phyloP scores from a whole-genome alignment of 2,888 invertebrate species.

The Microdon myrmicae region DNA sequence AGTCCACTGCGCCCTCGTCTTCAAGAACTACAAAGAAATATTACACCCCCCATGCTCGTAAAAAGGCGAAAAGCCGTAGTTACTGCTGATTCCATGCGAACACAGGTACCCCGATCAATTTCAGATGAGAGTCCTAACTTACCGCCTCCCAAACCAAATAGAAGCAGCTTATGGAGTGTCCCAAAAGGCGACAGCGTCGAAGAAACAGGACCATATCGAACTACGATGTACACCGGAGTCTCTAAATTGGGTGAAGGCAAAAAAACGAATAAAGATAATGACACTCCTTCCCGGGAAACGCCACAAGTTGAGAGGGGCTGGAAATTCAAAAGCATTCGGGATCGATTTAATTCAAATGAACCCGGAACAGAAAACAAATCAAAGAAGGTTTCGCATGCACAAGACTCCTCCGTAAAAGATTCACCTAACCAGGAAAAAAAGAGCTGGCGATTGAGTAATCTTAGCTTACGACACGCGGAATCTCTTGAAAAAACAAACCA shows the following conservation, averaged over 20 bases:
- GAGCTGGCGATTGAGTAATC: slow-evolving; percentile 21
- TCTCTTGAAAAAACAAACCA: slow-evolving; percentile 5
- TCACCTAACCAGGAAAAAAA: slow-evolving; percentile 29
- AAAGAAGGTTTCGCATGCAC: slow-evolving; percentile 7
- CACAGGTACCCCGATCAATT: slow-evolving; percentile 45
- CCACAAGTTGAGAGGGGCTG: slow-evolving; percentile 19
- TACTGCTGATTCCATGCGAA: slow-evolving; percentile 52
- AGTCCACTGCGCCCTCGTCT: slow-evolving; percentile 37
- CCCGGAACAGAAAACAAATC: slow-evolving; percentile 5
- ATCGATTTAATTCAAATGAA: slow-evolving; percentile 23
- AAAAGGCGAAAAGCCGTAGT: slow-evolving; percentile 55
- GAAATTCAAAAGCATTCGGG: slow-evolving; percentile 33
- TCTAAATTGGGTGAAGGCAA: slow-evolving; percentile 23
- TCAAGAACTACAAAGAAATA: slow-evolving; percentile 18
- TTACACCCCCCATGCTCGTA: slow-evolving; percentile 17
- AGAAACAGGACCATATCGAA: slow-evolving; percentile 4
- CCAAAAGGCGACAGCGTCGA: neutral
- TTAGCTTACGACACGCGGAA: slow-evolving; percentile 8
- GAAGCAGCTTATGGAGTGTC: slow-evolving; percentile 47
- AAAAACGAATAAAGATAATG: slow-evolving; percentile 18
- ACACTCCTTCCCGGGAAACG: slow-evolving; percentile 7
- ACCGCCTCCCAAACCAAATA: slow-evolving; percentile 35
- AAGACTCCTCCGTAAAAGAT: slow-evolving; percentile 29
- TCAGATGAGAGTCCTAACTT: slow-evolving; percentile 53
- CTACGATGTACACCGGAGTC: slow-evolving; percentile 2